These are phyloP conservation scores for Pseudois nayaur DNA, from an alignment of 2,113 vertebrate genomes.

Conservation along the genomic window DNA sequence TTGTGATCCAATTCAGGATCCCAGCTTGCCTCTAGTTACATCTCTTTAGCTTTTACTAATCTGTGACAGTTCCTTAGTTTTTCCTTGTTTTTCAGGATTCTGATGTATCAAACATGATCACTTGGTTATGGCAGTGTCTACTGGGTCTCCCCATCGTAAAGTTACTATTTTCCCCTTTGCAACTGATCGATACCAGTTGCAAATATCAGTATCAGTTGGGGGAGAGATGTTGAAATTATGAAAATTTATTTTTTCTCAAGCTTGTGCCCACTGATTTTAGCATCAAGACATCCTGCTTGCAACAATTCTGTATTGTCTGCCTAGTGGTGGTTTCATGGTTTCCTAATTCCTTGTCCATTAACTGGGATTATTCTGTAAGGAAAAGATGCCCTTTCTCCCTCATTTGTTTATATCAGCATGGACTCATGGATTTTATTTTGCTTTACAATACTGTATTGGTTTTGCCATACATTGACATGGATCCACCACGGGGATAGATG, in stretches of 20 bases:
- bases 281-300: neutral
- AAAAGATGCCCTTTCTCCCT: neutral
- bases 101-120: neutral
- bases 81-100: neutral
- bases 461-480: no score
- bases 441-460: no score
- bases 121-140: neutral
- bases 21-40: neutral
- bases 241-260: neutral
- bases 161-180: neutral
- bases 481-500: no score
- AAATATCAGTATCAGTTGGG: neutral
- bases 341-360: neutral
- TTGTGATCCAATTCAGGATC: neutral
- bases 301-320: neutral
- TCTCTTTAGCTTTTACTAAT: neutral
- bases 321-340: neutral
- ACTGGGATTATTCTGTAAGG: neutral
- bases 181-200: neutral
- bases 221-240: neutral
- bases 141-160: neutral
- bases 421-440: neutral
- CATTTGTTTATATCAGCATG: neutral
- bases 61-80: neutral
- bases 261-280: neutral